These are phyloP conservation scores for Tetrapedia diversipes DNA, from an alignment of 2,888 invertebrate species.

Conservation along the genomic window DNA sequence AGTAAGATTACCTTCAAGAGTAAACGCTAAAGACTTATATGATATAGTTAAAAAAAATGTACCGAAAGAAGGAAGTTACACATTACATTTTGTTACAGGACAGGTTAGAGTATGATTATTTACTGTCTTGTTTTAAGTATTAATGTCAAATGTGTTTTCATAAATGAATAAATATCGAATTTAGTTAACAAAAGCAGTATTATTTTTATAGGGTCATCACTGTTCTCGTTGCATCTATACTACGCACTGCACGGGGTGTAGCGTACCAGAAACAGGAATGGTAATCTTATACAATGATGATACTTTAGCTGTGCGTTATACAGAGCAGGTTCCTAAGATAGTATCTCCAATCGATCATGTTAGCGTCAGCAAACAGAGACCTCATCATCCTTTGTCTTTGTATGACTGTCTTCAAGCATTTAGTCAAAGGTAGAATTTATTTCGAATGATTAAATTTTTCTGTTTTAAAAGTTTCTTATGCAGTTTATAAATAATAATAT, in stretches of 20 bases:
- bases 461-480: not conserved
- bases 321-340: constrained; percentile 79
- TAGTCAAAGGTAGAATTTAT: constrained; percentile 83
- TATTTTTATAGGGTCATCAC: constrained; percentile 83
- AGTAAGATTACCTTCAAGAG: constrained; percentile 84
- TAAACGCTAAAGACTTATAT: constrained; percentile 84
- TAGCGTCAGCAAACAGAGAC: constrained; percentile 83
- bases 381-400: constrained; percentile 84
- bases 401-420: constrained; percentile 87
- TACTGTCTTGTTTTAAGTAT: not conserved
- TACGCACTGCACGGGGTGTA: constrained; percentile 85
- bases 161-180: not conserved
- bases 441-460: not conserved
- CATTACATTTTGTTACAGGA: constrained; percentile 85
- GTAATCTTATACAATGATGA: constrained; percentile 84
- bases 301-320: constrained; percentile 84
- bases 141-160: not conserved
- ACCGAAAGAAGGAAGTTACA: constrained; percentile 83
- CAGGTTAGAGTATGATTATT: constrained; percentile 81
- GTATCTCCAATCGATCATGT: constrained; percentile 82
- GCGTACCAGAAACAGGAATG: constrained; percentile 82
- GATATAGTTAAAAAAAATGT: constrained; percentile 83
- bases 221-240: constrained; percentile 86
- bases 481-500: constrained; percentile 30
- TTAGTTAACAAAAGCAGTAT: constrained; percentile 11